A percentile compares a stretch with the other conserved stretches of the same genome.
phyloP scores from a whole-genome alignment of 35 echinoderm and acorn worm genomes.

The Apostichopus parvimensis region DNA sequence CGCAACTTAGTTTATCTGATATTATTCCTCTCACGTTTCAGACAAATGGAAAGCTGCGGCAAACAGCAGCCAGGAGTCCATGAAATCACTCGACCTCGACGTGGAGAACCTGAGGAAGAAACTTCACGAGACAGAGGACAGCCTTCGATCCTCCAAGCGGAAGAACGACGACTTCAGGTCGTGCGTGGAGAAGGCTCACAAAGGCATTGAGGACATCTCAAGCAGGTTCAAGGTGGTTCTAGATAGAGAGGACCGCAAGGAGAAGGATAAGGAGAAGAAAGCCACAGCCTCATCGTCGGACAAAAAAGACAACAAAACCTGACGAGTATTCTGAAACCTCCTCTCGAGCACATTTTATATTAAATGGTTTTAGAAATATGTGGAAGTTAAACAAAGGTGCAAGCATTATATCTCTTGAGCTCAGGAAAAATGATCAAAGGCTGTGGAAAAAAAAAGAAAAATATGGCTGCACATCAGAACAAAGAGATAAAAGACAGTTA shows the following conservation, averaged over 20 bases:
- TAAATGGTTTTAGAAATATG: too few relatives aligned
- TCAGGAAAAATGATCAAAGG: too few relatives aligned
- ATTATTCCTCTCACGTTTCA: not conserved
- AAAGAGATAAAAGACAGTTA: too few relatives aligned
- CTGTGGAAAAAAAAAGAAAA: too few relatives aligned
- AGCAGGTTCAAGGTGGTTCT: constrained; percentile 79
- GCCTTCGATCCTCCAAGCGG: constrained; percentile 34
- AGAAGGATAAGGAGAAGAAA: constrained; percentile 37
- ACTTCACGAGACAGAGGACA: constrained; percentile 64
- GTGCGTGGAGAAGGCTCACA: constrained; percentile 75
- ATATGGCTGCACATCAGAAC: too few relatives aligned
- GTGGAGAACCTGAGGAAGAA: constrained; percentile 64
- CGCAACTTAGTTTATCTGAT: not conserved
- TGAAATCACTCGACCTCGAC: constrained; percentile 61
- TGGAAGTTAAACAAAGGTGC: too few relatives aligned
- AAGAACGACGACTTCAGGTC: constrained; percentile 64
- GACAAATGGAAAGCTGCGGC: constrained; percentile 68
- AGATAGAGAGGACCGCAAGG: constrained; percentile 43
- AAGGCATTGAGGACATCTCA: constrained; percentile 66
- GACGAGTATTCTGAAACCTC: not conserved
- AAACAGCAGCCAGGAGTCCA: constrained; percentile 65
- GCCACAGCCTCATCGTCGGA: not conserved
- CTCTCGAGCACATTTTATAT: too few relatives aligned
- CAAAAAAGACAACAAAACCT: constrained; percentile 37
- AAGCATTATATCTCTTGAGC: too few relatives aligned